A percentile compares a stretch with the other conserved stretches of the same genome.
Evolutionary conservation across 1,140 invertebrate species (phyloP).

Genomic region (Brachionus asplanchnoidis): DNA sequence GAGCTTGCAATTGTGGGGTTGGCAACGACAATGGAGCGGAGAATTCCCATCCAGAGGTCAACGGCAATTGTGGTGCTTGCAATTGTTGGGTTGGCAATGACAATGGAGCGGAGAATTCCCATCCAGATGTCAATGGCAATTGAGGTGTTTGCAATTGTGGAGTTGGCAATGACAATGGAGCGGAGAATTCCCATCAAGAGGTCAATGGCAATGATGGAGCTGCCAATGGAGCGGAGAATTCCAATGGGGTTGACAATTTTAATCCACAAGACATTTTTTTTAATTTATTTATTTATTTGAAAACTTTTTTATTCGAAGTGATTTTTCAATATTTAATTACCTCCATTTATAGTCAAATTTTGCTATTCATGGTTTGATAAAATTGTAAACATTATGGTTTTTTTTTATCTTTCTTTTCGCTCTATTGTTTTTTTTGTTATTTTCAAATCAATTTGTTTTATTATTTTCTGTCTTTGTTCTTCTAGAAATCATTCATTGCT

Average conservation of each 20-base stretch:
- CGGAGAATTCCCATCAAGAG: neutral
- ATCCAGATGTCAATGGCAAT: neutral
- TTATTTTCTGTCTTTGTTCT: too few species aligned
- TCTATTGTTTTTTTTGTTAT: neutral
- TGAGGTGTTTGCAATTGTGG: neutral
- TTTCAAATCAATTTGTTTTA: neutral
- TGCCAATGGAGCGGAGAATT: neutral
- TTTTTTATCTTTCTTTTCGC: neutral
- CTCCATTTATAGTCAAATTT: neutral
- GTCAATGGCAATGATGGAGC: neutral
- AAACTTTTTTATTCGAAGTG: neutral
- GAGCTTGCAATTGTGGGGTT: too few species aligned
- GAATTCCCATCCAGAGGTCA: too few species aligned
- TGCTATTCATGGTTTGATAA: neutral
- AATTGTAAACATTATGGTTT: neutral
- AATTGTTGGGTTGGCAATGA: neutral
- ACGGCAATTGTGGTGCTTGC: neutral
- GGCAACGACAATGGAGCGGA: too few species aligned
- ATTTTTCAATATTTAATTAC: neutral
- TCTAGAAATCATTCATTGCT: too few species aligned
- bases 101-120: neutral
- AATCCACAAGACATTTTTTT: neutral
- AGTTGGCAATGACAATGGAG: neutral
- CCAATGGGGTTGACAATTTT: neutral
- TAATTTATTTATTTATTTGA: neutral